Percentiles rank a stretch among this genome's conserved stretches.
Evolutionary conservation across 2,797 vertebrate species (phyloP).

Genomic region (Megaceryle alcyon): DNA sequence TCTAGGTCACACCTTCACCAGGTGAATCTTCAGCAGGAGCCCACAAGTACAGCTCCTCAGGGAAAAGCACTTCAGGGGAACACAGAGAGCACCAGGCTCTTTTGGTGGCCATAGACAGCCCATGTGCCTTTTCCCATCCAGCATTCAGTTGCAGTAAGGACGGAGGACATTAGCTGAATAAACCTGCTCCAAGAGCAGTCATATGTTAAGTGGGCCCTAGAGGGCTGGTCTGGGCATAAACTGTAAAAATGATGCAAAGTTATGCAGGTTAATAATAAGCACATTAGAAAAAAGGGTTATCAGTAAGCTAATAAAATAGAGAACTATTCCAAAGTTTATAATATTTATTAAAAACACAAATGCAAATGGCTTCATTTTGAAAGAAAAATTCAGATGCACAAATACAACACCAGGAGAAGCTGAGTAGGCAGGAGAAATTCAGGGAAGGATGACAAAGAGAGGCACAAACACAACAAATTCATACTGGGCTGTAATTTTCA

Average conservation of each 20-base stretch:
- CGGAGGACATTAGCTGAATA: neutral
- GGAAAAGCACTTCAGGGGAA: neutral
- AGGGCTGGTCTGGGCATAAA: neutral
- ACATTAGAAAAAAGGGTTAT: rapidly evolving
- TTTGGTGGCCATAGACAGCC: neutral
- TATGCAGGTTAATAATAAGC: neutral
- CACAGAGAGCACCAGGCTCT: rapidly evolving
- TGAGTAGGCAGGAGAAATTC: neutral
- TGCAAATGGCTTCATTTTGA: neutral
- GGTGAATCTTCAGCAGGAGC: neutral
- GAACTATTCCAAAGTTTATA: neutral
- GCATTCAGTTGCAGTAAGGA: neutral
- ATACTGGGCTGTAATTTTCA: neutral
- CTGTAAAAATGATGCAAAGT: neutral
- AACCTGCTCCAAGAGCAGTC: neutral
- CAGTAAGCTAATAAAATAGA: neutral
- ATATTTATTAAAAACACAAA: neutral
- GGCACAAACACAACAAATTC: neutral
- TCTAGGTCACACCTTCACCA: neutral
- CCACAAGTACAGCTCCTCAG: neutral
- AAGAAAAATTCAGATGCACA: neutral
- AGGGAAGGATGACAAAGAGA: neutral
- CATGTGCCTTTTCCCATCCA: neutral
- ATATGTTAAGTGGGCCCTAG: neutral
- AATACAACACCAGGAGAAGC: neutral